Conservation (phyloP, 2,797 vertebrate species). For the Aeoliscus strigatus region DNA sequence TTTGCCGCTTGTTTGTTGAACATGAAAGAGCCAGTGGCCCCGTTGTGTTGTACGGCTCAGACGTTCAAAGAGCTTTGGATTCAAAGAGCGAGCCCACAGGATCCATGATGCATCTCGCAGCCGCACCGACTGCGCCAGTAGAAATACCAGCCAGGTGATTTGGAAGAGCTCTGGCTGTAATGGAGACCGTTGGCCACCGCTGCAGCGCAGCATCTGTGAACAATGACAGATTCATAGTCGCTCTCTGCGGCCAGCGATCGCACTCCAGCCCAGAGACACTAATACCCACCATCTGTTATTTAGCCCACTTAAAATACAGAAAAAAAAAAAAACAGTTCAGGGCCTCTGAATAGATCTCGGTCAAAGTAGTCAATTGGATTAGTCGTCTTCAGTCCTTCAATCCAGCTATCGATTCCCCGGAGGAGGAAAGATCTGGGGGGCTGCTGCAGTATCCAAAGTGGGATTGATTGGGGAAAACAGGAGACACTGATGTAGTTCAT, state of each 20-base stretch:
- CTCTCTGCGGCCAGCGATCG: constrained; percentile 38
- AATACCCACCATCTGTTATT: constrained; percentile 42
- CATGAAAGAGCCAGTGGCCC: constrained; percentile 15
- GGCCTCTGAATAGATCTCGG: constrained; percentile 30
- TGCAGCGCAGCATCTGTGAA: constrained; percentile 21
- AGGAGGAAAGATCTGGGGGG: constrained; percentile 47
- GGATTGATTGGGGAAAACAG: constrained; percentile 55
- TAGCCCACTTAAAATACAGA: constrained; percentile 46
- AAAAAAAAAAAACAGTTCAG: constrained; percentile 43
- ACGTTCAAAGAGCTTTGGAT: constrained; percentile 27
- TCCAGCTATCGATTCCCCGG: constrained; percentile 57
- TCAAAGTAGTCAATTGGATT: constrained; percentile 59
- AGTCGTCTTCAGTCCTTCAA: constrained; percentile 63
- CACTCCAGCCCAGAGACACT: constrained; percentile 48
- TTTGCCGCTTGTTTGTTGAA: constrained; percentile 23
- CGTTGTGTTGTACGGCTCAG: constrained; percentile 21
- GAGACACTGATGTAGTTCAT: constrained; percentile 45
- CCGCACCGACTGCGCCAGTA: constrained; percentile 22
- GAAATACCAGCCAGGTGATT: constrained; percentile 44
- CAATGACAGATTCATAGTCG: constrained; percentile 40
- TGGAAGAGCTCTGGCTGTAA: constrained; percentile 47
- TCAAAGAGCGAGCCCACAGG: constrained; percentile 27
- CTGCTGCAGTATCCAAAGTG: constrained; percentile 47
- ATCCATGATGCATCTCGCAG: constrained; percentile 19
- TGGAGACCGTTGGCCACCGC: constrained; percentile 20